Evolutionary conservation across 1,140 invertebrate genomes (phyloP), one percentile per base, ranked within the genome.

Genomic region (Latrodectus geometricus): DNA sequence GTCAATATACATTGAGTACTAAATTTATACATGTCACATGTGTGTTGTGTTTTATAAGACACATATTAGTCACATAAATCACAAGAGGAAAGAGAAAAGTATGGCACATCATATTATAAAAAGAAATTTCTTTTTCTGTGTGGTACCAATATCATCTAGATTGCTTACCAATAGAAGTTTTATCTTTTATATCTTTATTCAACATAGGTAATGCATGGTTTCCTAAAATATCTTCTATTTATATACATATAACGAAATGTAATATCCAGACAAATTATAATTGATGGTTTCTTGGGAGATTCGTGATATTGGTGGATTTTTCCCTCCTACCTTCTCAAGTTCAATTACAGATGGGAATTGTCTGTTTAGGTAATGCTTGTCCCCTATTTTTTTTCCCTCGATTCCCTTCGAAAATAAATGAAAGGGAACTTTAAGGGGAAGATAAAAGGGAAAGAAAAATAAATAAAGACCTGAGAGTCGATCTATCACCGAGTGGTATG

Each of bases 401-500:
- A 11, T 23, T 54, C 21, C 12, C 17, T 35, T 15, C 35, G 8
- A 50, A 61, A 82, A 83, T 66, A 74, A 83, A 83, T 49, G 35
- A 61, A 17, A 14, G 15, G 50, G 66, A 21, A 54, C 20, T 56
- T 23, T 48, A 65, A 3, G 3, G 17, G 17, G 56, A 66, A 20
- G 73, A 84, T 75, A 84, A 35, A 68, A 8, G 74, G 75, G 73
- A 66, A n/a, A 69, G 17, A 61, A 61, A 61, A 14, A 61, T 14
- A 61, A 17, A 61, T 14, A 70, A 74, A 68, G 70, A 48, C 50
- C 68, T 52, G 4, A 65, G 72, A 48, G n/a, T 61, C 74, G 74
- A 85, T 85, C 66, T 61, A 85, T 85, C 83, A 69, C 12, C 61
- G 12, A 74, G 50, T 50, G 35, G 66, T 72, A 21, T 85, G 83